Conservation (phyloP, 2,888 invertebrate species). For the Trachelus iudaicus region DNA sequence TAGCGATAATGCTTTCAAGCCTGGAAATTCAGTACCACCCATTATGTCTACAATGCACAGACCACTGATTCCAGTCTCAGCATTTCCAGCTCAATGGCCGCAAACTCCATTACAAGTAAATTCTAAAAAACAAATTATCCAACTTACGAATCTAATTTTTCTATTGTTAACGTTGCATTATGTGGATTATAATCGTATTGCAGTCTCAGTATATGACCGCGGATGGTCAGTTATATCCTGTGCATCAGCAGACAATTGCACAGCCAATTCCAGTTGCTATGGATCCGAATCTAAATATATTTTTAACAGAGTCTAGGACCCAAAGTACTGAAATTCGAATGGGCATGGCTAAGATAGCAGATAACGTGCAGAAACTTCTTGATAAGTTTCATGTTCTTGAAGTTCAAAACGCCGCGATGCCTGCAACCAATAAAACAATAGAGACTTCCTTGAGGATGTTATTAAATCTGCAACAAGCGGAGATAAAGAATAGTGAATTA, state of each 20-base stretch:
- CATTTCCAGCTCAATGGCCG: conserved; percentile 30
- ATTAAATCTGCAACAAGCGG: conserved; percentile 37
- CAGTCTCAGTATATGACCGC: conserved; percentile 47
- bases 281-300: conserved; percentile 68
- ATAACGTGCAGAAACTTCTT: conserved; percentile 73
- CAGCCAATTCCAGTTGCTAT: conserved; percentile 48
- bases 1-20: conserved; percentile 22
- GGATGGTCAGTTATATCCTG: conserved; percentile 49
- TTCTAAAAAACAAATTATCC: background rate
- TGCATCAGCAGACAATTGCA: conserved; percentile 41
- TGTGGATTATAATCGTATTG: conserved; percentile 10
- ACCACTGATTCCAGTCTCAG: conserved; percentile 30
- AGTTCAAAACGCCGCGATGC: conserved; percentile 51
- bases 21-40: conserved; percentile 22
- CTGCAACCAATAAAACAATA: conserved; percentile 40
- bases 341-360: conserved; percentile 72
- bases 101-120: conserved; percentile 38
- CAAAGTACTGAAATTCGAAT: conserved; percentile 76
- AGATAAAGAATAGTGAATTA: conserved; percentile 9
- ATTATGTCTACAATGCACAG: conserved; percentile 25
- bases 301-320: conserved; percentile 72
- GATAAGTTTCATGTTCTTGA: conserved; percentile 66
- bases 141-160: background rate
- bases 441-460: conserved; percentile 51
- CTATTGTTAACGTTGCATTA: background rate